Base-by-base conservation (phyloP, 2,113 vertebrate genomes). In the Cephalopholis sonnerati region DNA sequence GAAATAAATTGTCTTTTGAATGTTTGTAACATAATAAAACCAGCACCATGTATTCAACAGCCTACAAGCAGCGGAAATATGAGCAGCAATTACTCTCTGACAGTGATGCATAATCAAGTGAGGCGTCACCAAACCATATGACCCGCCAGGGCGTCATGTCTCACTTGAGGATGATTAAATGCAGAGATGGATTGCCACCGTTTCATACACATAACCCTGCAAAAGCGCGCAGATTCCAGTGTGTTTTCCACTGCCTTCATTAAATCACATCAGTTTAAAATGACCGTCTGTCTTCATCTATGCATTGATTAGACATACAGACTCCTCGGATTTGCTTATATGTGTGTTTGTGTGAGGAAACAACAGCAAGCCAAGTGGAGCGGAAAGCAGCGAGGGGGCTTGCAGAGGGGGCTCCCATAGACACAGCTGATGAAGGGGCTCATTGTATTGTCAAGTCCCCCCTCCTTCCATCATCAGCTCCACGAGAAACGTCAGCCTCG, bases 401-500 rank as follows among this genome's bases (percentile, higher is more conserved):
- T 75, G 61, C 73, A 76, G 74, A 41, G 70, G 74, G 87, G 82
- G 83, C 77, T 77, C 75, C 67, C 55, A 80, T 81, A 80, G 77
- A 87, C 51, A 55, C 70, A 75, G 79, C 88, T 86, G 74, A 91
- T 88, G 88, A 93, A 93, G 74, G 92, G 88, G n/a, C 74, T 83
- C 86, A 87, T 91, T 93, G 91, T 92, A 46, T 79, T 77, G 25
- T 36, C 58, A 83, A 72, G 67, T 53, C 44, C 36, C 50, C 75
- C 61, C 16, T 20, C 25, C n/a, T n/a, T 18, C 41, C 13, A 44
- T 9, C 15, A n/a, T 58, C 53, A 53, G 64, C 44, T 61, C 74
- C 48, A 59, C 9, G 8, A 76, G 48, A 68, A 72, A 76, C 80
- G n/a, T 68, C 74, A 81, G 66, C 15, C 70, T 68, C 39, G 12